A percentile compares a stretch with the other conserved stretches of the same genome.
phyloP scores from a whole-genome alignment of 2,797 vertebrate genomes.

The Delichon dasypus region DNA sequence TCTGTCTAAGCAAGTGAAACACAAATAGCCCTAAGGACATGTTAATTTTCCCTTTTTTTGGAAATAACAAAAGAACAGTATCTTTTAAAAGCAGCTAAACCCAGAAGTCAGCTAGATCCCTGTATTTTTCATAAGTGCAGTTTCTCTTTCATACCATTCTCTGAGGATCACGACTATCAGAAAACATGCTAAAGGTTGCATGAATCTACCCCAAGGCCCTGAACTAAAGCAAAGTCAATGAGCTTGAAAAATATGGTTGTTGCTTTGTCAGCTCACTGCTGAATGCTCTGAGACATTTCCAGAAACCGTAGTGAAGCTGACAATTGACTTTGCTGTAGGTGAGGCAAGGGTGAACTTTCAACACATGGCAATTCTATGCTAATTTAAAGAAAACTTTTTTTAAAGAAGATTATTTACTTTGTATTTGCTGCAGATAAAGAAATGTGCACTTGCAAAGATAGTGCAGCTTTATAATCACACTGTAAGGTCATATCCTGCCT shows the following conservation, averaged over 20 bases:
- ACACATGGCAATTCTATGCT: background rate
- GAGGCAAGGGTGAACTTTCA: background rate
- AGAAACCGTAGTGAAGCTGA: background rate
- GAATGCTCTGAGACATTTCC: background rate
- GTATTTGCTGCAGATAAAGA: background rate
- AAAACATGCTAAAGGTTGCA: background rate
- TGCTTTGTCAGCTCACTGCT: background rate
- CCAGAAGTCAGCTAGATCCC: background rate
- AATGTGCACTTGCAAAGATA: background rate
- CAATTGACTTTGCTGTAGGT: background rate
- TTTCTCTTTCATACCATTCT: background rate
- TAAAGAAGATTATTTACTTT: background rate
- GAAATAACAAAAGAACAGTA: background rate
- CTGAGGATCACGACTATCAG: background rate
- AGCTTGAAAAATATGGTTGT: background rate
- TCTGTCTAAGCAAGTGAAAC: background rate
- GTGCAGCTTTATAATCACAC: background rate
- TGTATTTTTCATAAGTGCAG: background rate
- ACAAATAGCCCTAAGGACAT: background rate
- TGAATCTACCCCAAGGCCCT: background rate
- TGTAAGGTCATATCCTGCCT: background rate
- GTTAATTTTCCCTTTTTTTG: background rate
- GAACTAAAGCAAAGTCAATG: slow-evolving; percentile 8
- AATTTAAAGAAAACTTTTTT: background rate
- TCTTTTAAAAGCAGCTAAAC: background rate